These are phyloP conservation scores for Panurus biarmicus DNA, from an alignment of 2,113 vertebrate species.

Conservation along the genomic window DNA sequence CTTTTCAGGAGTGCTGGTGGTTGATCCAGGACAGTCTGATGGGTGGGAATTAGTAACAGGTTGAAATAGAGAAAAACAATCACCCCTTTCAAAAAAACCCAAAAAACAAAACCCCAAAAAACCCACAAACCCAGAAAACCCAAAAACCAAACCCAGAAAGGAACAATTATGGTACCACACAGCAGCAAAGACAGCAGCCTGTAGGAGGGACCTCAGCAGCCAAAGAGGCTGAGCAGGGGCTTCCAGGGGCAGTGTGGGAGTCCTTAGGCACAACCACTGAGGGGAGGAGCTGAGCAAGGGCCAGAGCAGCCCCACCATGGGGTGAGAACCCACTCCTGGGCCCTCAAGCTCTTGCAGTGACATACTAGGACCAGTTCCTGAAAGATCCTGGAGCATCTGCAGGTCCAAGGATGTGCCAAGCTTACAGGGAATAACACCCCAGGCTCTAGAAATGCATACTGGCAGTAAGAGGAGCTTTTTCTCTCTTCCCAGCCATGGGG, in stretches of 20 bases:
- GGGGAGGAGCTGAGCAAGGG: neutral
- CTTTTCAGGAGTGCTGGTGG: neutral
- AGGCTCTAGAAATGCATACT: neutral
- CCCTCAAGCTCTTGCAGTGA: neutral
- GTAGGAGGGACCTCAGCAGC: neutral
- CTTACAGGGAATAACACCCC: neutral
- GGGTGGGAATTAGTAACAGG: neutral
- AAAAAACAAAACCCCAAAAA: no score
- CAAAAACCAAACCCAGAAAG: neutral
- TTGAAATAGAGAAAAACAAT: neutral
- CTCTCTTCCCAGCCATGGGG: neutral
- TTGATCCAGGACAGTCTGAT: neutral
- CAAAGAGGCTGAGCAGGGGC: neutral
- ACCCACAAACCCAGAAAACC: neutral
- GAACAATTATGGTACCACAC: neutral
- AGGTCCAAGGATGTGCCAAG: rapidly evolving
- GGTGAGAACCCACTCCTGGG: neutral
- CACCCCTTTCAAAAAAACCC: no score
- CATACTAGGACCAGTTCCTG: neutral
- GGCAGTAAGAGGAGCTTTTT: neutral
- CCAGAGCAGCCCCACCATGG: neutral
- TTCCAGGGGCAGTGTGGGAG: neutral
- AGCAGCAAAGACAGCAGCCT: neutral
- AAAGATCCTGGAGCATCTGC: neutral
- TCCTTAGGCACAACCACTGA: neutral